Base-by-base conservation (phyloP, 2,113 vertebrate genomes). In the Taxidea taxus region DNA sequence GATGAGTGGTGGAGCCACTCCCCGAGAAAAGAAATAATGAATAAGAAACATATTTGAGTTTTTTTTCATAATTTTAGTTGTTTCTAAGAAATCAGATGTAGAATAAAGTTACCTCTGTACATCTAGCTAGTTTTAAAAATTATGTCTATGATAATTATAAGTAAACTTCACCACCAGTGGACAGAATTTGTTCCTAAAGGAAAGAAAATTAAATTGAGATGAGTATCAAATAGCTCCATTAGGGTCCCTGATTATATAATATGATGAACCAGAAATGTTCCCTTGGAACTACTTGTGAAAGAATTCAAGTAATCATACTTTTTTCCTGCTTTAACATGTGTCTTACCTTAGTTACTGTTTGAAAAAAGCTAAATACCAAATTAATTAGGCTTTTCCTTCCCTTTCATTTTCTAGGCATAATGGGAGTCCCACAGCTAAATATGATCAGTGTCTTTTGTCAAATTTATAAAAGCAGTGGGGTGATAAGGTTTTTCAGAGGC, bases 401-500 rank as follows among this genome's bases (percentile, higher is more conserved):
- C 47, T 95, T 95, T 84, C 56, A 77, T 95, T 90, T 66, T 95
- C 37, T 56, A 90, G 56, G 23, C n/a, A 20, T 42, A 66, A 25
- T 54, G 60, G 72, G 70, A 90, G 58, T 29, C 31, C 70, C 68
- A 84, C 21, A 66, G 29, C 80, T 84, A 77, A 90, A 29, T 66
- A 90, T 85, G 93, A 84, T 66, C 23, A 54, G 44, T 1, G 25
- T 83, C 29, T 90, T 90, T 66, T 37, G 2, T 77, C 7, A 95
- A 84, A 90, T 95, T 77, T 90, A 90, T 90, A 77, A 84, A 90
- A 84, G n/a, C 70, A 42, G 31, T 25, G 58, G 47, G 85, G 31
- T 37, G 29, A 77, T 37, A 75, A 70, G 44, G 54, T 75, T 90
- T 90, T 90, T 83, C 56, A 94, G 85, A 42, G 86, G n/a, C 54